Conservation (phyloP, 2,113 vertebrate genomes). For the Antigone vipio region DNA sequence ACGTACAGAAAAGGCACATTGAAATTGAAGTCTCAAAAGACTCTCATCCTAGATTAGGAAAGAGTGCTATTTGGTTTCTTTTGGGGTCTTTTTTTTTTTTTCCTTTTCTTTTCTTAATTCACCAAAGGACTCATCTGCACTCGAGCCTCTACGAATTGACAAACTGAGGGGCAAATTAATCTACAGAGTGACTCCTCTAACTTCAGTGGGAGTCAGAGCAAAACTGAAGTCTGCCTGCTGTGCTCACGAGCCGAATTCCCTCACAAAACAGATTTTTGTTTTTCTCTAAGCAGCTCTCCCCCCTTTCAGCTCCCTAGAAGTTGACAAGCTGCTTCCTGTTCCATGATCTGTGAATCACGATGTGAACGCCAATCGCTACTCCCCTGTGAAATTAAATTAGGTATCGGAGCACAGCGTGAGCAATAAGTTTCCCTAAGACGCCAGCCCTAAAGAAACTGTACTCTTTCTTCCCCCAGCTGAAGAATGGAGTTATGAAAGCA, state of each 20-base stretch:
- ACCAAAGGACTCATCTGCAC: background rate
- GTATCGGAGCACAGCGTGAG: background rate
- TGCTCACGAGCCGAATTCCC: background rate
- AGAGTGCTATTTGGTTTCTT: background rate
- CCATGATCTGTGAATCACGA: constrained; percentile 37
- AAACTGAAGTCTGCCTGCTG: background rate
- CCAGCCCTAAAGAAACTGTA: constrained; percentile 22
- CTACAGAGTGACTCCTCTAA: background rate
- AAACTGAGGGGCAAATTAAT: background rate
- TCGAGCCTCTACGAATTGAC: background rate
- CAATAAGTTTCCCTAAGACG: background rate
- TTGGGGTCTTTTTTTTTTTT: no score
- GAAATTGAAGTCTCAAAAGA: background rate
- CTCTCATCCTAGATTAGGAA: background rate
- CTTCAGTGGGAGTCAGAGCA: background rate
- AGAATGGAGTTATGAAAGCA: constrained; percentile 32
- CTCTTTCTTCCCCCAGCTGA: background rate
- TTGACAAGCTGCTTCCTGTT: constrained; percentile 42
- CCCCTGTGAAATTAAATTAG: constrained; percentile 48
- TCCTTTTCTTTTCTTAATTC: background rate
- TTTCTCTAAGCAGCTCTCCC: constrained; percentile 11
- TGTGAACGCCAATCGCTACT: background rate
- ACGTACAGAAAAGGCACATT: background rate
- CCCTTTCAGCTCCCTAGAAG: background rate
- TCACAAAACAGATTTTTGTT: constrained; percentile 19